Percentiles rank a stretch among this genome's conserved stretches.
Evolutionary conservation across 2,113 vertebrate species (phyloP).

Genomic region (Eidolon helvum): DNA sequence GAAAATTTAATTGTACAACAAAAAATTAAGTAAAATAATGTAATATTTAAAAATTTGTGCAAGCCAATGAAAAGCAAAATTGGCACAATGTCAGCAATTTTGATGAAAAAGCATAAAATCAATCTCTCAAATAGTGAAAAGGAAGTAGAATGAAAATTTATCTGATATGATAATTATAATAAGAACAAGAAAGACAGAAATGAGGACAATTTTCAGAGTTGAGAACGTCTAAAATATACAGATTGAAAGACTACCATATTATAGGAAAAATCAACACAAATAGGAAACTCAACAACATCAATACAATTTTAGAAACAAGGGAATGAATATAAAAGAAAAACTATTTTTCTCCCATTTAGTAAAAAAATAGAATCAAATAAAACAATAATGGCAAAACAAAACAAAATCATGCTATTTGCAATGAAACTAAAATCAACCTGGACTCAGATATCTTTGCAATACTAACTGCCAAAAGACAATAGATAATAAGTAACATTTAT

Average conservation of each 20-base stretch:
- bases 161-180: background rate
- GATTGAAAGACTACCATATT: background rate
- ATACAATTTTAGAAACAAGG: background rate
- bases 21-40: background rate
- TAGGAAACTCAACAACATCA: background rate
- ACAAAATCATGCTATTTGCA: background rate
- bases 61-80: background rate
- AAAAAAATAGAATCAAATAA: background rate
- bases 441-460: too few species aligned
- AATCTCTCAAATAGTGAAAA: background rate
- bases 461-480: background rate
- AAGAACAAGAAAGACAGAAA: background rate
- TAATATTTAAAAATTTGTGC: background rate
- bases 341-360: background rate
- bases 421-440: background rate
- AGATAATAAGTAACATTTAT: background rate
- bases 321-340: background rate
- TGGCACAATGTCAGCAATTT: background rate
- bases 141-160: background rate
- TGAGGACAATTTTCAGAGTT: background rate
- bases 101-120: background rate
- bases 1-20: background rate
- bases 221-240: background rate
- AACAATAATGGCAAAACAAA: background rate
- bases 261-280: background rate